These are phyloP conservation scores for Rapana venosa DNA, from an alignment of 2,888 invertebrate species.

Conservation along the genomic window DNA sequence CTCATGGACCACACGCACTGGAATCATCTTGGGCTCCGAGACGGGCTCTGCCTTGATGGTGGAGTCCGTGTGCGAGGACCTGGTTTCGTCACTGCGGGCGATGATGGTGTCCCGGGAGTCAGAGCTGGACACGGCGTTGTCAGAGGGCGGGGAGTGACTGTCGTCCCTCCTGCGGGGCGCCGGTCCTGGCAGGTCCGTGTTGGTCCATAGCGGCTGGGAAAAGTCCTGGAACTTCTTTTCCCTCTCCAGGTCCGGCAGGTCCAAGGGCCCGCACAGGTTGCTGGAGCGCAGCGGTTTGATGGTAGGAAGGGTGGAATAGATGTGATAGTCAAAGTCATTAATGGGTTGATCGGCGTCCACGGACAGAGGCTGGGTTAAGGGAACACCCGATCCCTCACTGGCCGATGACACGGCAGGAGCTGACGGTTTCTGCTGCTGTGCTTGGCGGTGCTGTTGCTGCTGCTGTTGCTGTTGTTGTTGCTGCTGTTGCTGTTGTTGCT, in stretches of 20 bases:
- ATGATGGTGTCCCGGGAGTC: conserved; percentile 57
- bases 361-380: conserved; percentile 23
- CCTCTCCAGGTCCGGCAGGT: conserved; percentile 49
- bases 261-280: conserved; percentile 31
- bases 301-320: conserved; percentile 59
- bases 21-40: conserved; percentile 48
- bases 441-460: neutral
- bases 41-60: neutral
- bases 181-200: conserved; percentile 50
- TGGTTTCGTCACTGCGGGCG: conserved; percentile 44
- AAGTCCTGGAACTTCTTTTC: conserved; percentile 51
- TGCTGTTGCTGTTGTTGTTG: conserved; percentile 22
- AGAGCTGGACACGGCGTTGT: conserved; percentile 56
- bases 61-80: conserved; percentile 19
- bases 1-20: conserved; percentile 56
- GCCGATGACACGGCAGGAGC: neutral
- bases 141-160: conserved; percentile 51
- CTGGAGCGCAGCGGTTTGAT: conserved; percentile 55
- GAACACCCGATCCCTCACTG: neutral
- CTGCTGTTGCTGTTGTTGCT: conserved; percentile 11
- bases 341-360: conserved; percentile 47
- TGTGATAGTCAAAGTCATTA: conserved; percentile 51
- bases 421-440: neutral
- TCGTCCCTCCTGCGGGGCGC: conserved; percentile 42
- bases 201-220: conserved; percentile 55